Conservation (phyloP, 1,140 invertebrate species). For the Cyphomyrmex costatus region DNA sequence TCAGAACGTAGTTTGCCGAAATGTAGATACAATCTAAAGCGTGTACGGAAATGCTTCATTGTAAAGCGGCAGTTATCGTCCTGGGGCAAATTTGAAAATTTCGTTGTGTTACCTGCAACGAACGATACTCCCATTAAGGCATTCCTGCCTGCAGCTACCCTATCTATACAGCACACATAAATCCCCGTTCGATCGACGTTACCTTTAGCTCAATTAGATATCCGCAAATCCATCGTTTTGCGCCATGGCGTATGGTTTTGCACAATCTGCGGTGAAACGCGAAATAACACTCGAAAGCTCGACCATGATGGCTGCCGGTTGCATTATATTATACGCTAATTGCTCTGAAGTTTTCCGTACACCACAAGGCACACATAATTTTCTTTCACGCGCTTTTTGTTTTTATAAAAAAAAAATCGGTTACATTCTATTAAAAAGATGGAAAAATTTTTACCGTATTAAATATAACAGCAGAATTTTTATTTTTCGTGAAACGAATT, state of each 20-base stretch:
- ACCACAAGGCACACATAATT: not conserved
- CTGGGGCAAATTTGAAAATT: slow-evolving; percentile 67
- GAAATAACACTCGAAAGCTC: slow-evolving; percentile 36
- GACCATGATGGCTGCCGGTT: not conserved
- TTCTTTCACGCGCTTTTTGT: not conserved
- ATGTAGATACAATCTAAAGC: slow-evolving; percentile 53
- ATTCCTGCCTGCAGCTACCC: slow-evolving; percentile 54
- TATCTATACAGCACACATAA: slow-evolving; percentile 47
- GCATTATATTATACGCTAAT: slow-evolving; percentile 35
- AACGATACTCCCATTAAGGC: slow-evolving; percentile 61
- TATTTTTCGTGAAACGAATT: not conserved
- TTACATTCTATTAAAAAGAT: not conserved
- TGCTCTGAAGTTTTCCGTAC: not conserved
- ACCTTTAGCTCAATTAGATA: slow-evolving; percentile 65
- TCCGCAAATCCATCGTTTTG: slow-evolving; percentile 52
- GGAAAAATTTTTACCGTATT: not conserved
- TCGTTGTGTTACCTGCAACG: slow-evolving; percentile 43
- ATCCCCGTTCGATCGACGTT: slow-evolving; percentile 53
- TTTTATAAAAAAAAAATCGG: not conserved
- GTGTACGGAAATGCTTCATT: slow-evolving; percentile 35
- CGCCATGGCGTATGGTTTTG: slow-evolving; percentile 35
- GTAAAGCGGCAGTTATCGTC: slow-evolving; percentile 33
- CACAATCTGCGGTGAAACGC: slow-evolving; percentile 51
- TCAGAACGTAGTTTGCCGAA: slow-evolving; percentile 49
- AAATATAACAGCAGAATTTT: slow-evolving; percentile 1